Conservation (phyloP, 2,113 vertebrate species). For the Pomatostomus ruficeps region DNA sequence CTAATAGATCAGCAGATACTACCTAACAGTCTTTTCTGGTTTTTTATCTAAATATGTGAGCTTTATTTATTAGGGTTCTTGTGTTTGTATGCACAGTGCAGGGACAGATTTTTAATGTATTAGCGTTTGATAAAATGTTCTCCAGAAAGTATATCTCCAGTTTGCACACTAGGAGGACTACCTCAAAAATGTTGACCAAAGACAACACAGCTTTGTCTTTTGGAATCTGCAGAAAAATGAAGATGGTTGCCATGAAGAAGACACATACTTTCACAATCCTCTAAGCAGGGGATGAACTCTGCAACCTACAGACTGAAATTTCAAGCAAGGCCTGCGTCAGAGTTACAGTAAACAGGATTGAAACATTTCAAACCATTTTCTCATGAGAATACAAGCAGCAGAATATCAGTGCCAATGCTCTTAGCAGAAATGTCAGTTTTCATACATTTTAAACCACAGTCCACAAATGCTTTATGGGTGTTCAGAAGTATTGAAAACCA, state of each 20-base stretch:
- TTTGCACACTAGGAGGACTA: not conserved
- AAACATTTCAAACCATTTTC: not conserved
- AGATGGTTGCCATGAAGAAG: not conserved
- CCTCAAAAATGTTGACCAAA: not conserved
- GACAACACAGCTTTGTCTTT: not conserved
- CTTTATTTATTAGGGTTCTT: not conserved
- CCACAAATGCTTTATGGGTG: not conserved
- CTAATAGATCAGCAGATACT: not conserved
- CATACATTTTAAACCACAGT: not conserved
- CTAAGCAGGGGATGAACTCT: not conserved
- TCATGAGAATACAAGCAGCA: not conserved
- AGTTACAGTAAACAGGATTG: not conserved
- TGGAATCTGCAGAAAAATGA: not conserved
- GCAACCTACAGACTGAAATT: not conserved
- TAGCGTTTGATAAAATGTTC: not conserved
- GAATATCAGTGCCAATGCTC: not conserved
- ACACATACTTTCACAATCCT: slow-evolving; percentile 3
- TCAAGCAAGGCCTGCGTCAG: not conserved
- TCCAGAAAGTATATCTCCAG: not conserved
- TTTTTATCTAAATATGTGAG: not conserved
- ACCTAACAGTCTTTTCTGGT: not conserved
- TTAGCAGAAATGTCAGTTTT: not conserved
- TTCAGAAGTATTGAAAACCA: not conserved
- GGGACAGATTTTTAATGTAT: not conserved
- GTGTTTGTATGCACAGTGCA: not conserved